Conservation (phyloP, 2,113 vertebrate species). For the Labeo catla region DNA sequence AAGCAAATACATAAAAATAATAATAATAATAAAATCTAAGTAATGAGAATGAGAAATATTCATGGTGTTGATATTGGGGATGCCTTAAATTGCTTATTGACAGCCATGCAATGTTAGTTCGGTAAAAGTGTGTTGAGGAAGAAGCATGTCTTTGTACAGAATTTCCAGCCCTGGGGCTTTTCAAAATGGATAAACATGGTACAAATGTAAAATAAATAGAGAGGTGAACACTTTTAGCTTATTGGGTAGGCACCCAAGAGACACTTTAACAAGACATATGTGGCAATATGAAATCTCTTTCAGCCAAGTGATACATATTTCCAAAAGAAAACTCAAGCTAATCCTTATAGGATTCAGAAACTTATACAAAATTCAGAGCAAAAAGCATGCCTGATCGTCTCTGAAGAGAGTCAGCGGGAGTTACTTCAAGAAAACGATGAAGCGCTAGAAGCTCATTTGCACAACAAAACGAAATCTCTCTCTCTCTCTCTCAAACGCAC, state of each 20-base stretch:
- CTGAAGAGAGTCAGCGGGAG: constrained; percentile 21
- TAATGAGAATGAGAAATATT: background rate
- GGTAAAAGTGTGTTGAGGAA: background rate
- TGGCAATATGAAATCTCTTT: constrained; percentile 12
- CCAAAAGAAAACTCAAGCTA: constrained; percentile 4
- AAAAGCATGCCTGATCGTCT: constrained; percentile 1
- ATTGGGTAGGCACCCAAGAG: background rate
- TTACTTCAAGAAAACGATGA: constrained; percentile 3
- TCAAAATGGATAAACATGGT: background rate
- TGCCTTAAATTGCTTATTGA: background rate
- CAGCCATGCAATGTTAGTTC: background rate
- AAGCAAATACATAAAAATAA: background rate
- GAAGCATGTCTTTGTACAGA: background rate
- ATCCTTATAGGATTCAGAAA: background rate
- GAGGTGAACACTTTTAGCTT: background rate
- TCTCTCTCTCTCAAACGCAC: background rate
- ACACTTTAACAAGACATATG: background rate
- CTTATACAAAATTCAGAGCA: background rate
- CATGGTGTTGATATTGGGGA: background rate
- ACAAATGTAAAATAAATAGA: background rate
- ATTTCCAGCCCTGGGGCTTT: background rate
- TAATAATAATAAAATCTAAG: background rate
- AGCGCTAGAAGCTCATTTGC: constrained; percentile 39
- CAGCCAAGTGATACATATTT: background rate
- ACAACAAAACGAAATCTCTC: constrained; percentile 36